A percentile compares a stretch with the other conserved stretches of the same genome.
Evolutionary conservation across 2,113 vertebrate genomes (phyloP).

Genomic region (Eudyptes chrysolophus): DNA sequence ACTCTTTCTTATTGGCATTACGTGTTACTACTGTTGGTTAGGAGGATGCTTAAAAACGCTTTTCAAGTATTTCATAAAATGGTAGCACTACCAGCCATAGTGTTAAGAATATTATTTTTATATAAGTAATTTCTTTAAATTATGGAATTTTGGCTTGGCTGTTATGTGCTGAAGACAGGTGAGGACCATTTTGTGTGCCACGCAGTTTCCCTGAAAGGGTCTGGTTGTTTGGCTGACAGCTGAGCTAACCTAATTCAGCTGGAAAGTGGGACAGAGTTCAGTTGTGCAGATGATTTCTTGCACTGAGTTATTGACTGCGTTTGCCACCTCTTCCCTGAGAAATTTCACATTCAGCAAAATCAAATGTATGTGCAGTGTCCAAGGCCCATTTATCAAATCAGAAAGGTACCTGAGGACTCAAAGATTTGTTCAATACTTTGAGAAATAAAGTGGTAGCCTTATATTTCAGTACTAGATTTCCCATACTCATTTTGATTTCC

Average conservation of each 20-base stretch:
- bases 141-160: not conserved
- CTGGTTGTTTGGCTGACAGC: not conserved
- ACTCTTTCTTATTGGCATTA: not conserved
- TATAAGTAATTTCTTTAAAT: not conserved
- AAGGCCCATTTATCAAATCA: not conserved
- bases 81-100: not conserved
- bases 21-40: rapidly evolving
- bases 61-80: not conserved
- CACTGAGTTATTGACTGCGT: not conserved
- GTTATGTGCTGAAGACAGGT: not conserved
- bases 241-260: not conserved
- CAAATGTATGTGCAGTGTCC: not conserved
- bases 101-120: not conserved
- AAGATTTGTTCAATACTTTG: not conserved
- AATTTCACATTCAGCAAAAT: not conserved
- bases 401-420: not conserved
- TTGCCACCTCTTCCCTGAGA: not conserved
- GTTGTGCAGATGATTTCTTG: not conserved
- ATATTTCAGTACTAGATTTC: not conserved
- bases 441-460: not conserved
- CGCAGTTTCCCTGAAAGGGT: not conserved
- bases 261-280: slow-evolving; percentile 31
- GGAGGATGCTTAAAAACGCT: not conserved
- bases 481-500: not conserved
- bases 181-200: not conserved